These are phyloP conservation scores for Ptyas mucosa DNA, from an alignment of 2,113 vertebrate species.

Conservation along the genomic window DNA sequence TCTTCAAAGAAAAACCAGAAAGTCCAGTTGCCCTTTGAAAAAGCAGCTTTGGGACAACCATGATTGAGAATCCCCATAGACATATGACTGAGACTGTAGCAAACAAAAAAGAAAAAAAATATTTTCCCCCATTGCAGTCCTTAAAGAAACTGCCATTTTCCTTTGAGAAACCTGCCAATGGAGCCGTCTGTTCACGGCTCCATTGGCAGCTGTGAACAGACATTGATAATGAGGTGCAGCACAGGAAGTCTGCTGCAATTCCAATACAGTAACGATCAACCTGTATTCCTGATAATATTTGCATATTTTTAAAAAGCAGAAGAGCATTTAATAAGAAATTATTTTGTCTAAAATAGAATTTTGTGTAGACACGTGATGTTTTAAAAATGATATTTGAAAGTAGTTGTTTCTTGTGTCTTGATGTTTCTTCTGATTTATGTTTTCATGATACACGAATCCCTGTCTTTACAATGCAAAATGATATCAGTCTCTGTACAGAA, in stretches of 20 bases:
- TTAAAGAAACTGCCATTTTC: neutral
- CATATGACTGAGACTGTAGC: neutral
- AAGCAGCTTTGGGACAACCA: too few species aligned
- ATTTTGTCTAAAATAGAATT: neutral
- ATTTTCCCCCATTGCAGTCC: neutral
- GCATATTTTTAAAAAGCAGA: neutral
- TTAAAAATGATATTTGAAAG: neutral
- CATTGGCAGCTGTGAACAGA: neutral
- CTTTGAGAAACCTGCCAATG: neutral
- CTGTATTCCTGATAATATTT: neutral
- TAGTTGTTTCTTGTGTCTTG: neutral
- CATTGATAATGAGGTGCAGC: neutral
- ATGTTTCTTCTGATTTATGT: conserved; percentile 19
- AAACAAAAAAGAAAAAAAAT: neutral
- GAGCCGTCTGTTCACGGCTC: too few species aligned
- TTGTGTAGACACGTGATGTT: conserved; percentile 4
- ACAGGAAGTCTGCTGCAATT: neutral
- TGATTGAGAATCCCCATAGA: too few species aligned
- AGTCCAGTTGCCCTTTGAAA: too few species aligned
- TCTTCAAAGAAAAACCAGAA: too few species aligned
- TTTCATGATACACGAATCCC: conserved; percentile 14
- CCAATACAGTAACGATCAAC: neutral
- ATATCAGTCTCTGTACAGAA: neutral
- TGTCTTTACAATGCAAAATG: conserved; percentile 18
- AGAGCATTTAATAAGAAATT: neutral